Conservation (phyloP, 2,797 vertebrate genomes). For the Mormyrops attenuatus region DNA sequence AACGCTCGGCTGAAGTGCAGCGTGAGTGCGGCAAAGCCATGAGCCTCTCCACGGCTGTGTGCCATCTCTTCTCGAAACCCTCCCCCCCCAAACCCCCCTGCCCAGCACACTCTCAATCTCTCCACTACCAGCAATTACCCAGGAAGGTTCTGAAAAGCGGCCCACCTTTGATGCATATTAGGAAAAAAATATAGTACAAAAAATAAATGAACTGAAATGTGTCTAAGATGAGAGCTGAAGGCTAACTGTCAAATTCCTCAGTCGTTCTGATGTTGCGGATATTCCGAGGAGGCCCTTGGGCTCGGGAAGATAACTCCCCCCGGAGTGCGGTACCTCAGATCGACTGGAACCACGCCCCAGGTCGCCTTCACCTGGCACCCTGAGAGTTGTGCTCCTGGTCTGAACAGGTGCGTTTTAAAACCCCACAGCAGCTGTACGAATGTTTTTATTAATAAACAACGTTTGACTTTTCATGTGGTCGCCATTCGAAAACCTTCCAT, state of each 20-base stretch:
- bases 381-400: slow-evolving; percentile 27
- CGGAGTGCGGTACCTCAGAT: slow-evolving; percentile 16
- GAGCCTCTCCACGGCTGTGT: not conserved
- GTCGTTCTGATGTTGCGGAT: not conserved
- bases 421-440: slow-evolving; percentile 18
- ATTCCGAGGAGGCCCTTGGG: not conserved
- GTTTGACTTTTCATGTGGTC: slow-evolving; percentile 24
- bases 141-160: not conserved
- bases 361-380: slow-evolving; percentile 9
- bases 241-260: not conserved
- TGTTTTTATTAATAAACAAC: slow-evolving; percentile 32
- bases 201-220: not conserved
- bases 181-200: not conserved
- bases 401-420: slow-evolving; percentile 19
- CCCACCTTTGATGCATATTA: not conserved
- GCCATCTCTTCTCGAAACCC: not conserved
- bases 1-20: not conserved
- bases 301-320: not conserved
- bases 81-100: not conserved
- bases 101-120: not conserved
- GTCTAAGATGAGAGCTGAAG: not conserved
- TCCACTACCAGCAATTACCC: slow-evolving; percentile 22
- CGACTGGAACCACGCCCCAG: slow-evolving; percentile 25
- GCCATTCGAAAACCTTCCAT: slow-evolving; percentile 14
- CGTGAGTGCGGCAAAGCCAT: not conserved